phyloP scores from a whole-genome alignment of 2,888 invertebrate genomes.

The Platycheirus rosarum region DNA sequence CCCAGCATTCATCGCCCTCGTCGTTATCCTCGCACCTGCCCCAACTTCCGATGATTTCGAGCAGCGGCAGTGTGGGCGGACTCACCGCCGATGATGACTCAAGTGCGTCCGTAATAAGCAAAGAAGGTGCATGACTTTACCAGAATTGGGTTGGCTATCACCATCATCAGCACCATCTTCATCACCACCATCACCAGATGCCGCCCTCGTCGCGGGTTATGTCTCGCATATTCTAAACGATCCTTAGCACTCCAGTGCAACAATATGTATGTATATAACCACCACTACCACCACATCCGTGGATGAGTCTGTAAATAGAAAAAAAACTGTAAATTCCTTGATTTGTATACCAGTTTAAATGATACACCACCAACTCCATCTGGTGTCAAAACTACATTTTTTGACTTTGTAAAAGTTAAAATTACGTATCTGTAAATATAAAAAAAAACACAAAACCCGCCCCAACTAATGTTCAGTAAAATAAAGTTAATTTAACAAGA shows the following conservation, averaged over 20 bases:
- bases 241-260: slow-evolving; percentile 33
- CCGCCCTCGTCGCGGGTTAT: slow-evolving; percentile 80
- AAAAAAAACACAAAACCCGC: slow-evolving; percentile 29
- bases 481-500: slow-evolving; percentile 77
- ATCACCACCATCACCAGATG: slow-evolving; percentile 75
- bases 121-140: slow-evolving; percentile 93
- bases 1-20: slow-evolving; percentile 77
- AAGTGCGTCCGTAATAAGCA: slow-evolving; percentile 80
- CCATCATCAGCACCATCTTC: slow-evolving; percentile 74
- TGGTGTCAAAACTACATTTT: slow-evolving; percentile 9
- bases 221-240: slow-evolving; percentile 82
- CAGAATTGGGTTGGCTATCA: slow-evolving; percentile 87
- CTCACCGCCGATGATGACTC: slow-evolving; percentile 80
- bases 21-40: slow-evolving; percentile 77
- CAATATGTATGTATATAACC: slow-evolving; percentile 26
- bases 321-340: slow-evolving; percentile 58
- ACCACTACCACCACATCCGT: slow-evolving; percentile 2
- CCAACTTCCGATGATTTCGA: slow-evolving; percentile 79
- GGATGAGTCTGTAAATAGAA: slow-evolving; percentile 53
- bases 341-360: slow-evolving; percentile 68
- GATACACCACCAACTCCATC: slow-evolving; percentile 34
- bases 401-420: slow-evolving; percentile 66
- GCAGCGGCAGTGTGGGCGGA: slow-evolving; percentile 79
- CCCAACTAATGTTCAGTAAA: slow-evolving; percentile 54
- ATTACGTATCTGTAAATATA: slow-evolving; percentile 51